Percentiles rank a stretch among this genome's conserved stretches.
phyloP scores from a whole-genome alignment of 2,797 vertebrate genomes.

The Diglossa cyanea region DNA sequence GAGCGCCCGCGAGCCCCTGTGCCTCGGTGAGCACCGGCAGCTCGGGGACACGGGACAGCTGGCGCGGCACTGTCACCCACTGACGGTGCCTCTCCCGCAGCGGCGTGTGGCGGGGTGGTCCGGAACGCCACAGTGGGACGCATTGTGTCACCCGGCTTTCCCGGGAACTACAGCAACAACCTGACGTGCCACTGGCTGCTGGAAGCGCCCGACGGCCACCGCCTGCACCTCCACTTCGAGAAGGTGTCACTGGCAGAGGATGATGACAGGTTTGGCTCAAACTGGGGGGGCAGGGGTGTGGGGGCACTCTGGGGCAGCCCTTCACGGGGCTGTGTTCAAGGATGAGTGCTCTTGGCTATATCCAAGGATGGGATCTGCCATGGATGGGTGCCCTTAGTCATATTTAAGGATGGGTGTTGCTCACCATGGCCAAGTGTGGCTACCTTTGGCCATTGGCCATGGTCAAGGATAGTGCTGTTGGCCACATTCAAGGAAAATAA shows the following conservation, averaged over 20 bases:
- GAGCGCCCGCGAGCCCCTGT: conserved; percentile 85
- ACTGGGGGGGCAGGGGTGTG: accelerated
- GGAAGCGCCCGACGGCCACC: conserved; percentile 86
- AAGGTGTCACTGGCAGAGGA: conserved; percentile 97
- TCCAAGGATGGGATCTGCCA: not conserved
- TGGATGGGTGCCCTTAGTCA: not conserved
- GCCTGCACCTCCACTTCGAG: conserved; percentile 94
- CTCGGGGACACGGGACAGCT: accelerated
- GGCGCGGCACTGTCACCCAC: accelerated
- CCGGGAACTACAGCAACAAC: conserved; percentile 98
- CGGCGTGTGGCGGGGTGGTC: conserved; percentile 89
- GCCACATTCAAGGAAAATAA: not conserved
- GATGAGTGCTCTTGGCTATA: not conserved
- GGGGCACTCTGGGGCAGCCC: accelerated
- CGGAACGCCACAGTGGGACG: conserved; percentile 92
- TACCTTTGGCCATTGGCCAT: not conserved
- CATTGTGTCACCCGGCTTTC: conserved; percentile 92
- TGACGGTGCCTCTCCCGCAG: conserved; percentile 47
- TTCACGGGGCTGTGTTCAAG: accelerated
- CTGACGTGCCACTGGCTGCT: conserved; percentile 96
- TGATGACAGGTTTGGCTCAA: conserved; percentile 89
- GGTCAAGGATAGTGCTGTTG: not conserved
- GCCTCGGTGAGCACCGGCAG: conserved; percentile 76
- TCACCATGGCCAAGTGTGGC: not conserved
- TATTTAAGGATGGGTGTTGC: not conserved